Evolutionary conservation across 1,140 invertebrate genomes (phyloP).

Genomic region (Atta texana): DNA sequence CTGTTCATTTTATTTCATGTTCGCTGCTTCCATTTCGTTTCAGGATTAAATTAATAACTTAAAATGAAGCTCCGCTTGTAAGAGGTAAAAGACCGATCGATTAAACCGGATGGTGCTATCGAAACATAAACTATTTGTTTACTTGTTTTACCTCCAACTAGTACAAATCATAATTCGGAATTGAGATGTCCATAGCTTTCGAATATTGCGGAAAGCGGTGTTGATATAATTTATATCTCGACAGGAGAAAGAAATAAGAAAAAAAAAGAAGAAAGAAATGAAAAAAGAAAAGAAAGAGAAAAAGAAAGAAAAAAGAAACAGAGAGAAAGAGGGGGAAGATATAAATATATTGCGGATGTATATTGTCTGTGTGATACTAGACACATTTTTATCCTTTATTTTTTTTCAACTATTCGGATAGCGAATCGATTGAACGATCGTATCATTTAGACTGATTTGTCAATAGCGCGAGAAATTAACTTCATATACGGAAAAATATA

Average conservation of each 20-base stretch:
- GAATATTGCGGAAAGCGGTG: constrained; percentile 5
- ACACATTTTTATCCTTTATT: background rate
- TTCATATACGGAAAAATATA: background rate
- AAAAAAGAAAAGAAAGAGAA: background rate
- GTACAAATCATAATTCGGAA: constrained; percentile 7
- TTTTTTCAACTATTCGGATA: constrained; percentile 35
- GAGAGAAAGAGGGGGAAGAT: background rate
- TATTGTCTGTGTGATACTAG: background rate
- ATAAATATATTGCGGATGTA: background rate
- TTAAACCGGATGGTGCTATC: background rate
- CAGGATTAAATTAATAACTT: constrained; percentile 34
- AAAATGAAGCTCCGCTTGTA: constrained; percentile 21
- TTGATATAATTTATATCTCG: constrained; percentile 47
- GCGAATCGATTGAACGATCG: constrained; percentile 29
- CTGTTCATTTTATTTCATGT: constrained; percentile 51
- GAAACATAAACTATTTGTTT: background rate
- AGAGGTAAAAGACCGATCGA: background rate
- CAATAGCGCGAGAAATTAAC: background rate
- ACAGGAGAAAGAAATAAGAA: background rate
- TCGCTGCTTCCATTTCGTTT: background rate
- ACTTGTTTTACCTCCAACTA: background rate
- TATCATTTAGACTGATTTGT: constrained; percentile 27
- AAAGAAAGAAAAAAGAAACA: background rate
- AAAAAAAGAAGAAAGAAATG: background rate
- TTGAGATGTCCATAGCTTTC: constrained; percentile 1